Evolutionary conservation across 2,797 vertebrate genomes (phyloP).

Genomic region (Gymnodraco acuticeps): DNA sequence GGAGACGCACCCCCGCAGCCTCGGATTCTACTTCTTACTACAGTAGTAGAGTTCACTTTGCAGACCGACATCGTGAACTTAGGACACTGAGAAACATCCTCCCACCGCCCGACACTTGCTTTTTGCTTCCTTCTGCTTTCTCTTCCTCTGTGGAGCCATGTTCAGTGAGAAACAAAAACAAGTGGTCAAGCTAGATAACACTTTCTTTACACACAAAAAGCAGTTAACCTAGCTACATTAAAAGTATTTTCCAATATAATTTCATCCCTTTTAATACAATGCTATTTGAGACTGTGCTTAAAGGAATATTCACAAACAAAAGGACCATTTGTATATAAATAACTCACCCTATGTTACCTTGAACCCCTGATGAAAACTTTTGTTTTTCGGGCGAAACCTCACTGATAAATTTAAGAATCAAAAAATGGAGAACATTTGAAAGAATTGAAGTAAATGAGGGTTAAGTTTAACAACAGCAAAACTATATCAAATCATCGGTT

Average conservation of each 20-base stretch:
- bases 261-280: neutral
- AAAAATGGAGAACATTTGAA: too few species aligned
- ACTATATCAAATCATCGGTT: too few species aligned
- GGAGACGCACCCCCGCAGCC: slow-evolving; percentile 89
- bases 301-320: too few species aligned
- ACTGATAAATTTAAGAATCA: too few species aligned
- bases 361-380: too few species aligned
- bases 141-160: slow-evolving; percentile 27
- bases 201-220: neutral
- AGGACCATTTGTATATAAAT: too few species aligned
- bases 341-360: too few species aligned
- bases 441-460: too few species aligned
- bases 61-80: neutral
- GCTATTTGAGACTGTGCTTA: neutral
- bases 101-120: slow-evolving; percentile 13
- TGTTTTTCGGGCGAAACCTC: too few species aligned
- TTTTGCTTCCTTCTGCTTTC: slow-evolving; percentile 29
- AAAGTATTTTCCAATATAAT: neutral
- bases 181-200: neutral
- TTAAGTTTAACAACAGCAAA: too few species aligned
- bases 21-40: slow-evolving; percentile 96
- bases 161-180: slow-evolving; percentile 12
- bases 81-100: neutral
- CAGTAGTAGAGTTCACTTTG: slow-evolving; percentile 75
- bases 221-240: neutral